phyloP scores from a whole-genome alignment of 2,797 vertebrate genomes.

The Channa striata region DNA sequence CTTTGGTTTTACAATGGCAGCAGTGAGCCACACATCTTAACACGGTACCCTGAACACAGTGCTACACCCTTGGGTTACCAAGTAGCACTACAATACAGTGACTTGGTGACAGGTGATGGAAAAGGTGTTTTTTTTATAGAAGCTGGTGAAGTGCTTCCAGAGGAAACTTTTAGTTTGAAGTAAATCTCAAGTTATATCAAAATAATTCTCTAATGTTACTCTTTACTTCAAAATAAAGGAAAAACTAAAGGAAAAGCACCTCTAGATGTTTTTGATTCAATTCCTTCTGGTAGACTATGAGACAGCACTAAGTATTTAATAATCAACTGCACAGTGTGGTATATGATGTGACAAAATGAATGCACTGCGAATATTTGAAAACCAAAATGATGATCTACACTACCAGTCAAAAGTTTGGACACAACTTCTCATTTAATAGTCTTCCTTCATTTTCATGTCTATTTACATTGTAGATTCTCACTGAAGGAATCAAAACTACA shows the following conservation, averaged over 20 bases:
- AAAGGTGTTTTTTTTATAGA: constrained; percentile 31
- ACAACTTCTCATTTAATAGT: no score
- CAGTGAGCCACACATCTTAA: constrained; percentile 61
- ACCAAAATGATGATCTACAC: background rate
- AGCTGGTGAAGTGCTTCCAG: constrained; percentile 38
- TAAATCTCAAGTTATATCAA: constrained; percentile 45
- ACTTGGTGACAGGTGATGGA: constrained; percentile 64
- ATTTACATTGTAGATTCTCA: no score
- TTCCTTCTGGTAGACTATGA: constrained; percentile 18
- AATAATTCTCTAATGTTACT: constrained; percentile 35
- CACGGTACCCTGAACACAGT: constrained; percentile 50
- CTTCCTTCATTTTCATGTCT: no score
- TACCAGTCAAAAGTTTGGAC: no score
- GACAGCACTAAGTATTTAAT: constrained; percentile 29
- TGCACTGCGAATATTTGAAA: constrained; percentile 6
- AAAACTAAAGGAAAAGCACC: constrained; percentile 12
- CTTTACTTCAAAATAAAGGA: constrained; percentile 35
- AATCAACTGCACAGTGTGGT: constrained; percentile 18
- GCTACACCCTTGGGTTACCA: constrained; percentile 52
- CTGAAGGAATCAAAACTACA: no score
- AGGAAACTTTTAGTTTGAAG: constrained; percentile 45
- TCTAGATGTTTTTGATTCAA: constrained; percentile 28
- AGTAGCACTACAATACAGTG: constrained; percentile 48
- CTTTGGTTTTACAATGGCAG: constrained; percentile 63
- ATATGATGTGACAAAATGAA: constrained; percentile 1